phyloP scores from a whole-genome alignment of 2,797 vertebrate species.

The Eidolon dupreanum region DNA sequence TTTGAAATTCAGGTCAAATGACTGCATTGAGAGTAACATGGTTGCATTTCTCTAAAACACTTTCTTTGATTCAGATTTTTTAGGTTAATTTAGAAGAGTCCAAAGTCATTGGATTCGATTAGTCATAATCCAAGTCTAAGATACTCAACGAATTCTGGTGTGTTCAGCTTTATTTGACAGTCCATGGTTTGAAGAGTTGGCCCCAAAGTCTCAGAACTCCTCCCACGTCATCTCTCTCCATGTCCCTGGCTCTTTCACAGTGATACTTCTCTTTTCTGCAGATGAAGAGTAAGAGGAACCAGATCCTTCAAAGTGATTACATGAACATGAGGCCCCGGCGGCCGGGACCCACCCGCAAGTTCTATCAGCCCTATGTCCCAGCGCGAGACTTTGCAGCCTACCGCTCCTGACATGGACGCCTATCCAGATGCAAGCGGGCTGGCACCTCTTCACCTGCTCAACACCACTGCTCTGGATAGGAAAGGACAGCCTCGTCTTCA shows the following conservation, averaged over 20 bases:
- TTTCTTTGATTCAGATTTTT: slow-evolving; percentile 26
- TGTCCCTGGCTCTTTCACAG: not conserved
- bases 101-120: not conserved
- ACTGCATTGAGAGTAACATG: not conserved
- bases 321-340: slow-evolving; percentile 88
- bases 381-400: slow-evolving; percentile 83
- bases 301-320: slow-evolving; percentile 86
- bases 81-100: not conserved
- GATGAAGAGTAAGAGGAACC: slow-evolving; percentile 81
- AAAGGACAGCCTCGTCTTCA: slow-evolving; percentile 63
- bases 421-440: slow-evolving; percentile 58
- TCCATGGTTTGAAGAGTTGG: not conserved
- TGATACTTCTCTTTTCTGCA: slow-evolving; percentile 66
- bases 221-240: not conserved
- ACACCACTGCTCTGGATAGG: slow-evolving; percentile 62
- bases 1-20: slow-evolving; percentile 46
- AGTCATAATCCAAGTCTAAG: not conserved
- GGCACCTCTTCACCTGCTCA: slow-evolving; percentile 25
- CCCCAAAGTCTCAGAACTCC: not conserved
- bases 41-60: slow-evolving; percentile 22
- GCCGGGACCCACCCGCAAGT: slow-evolving; percentile 81
- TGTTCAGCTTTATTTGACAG: not conserved
- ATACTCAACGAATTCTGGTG: not conserved
- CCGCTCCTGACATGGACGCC: slow-evolving; percentile 85
- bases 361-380: slow-evolving; percentile 83